phyloP scores from a whole-genome alignment of 2,797 vertebrate genomes.

The Martes flavigula region DNA sequence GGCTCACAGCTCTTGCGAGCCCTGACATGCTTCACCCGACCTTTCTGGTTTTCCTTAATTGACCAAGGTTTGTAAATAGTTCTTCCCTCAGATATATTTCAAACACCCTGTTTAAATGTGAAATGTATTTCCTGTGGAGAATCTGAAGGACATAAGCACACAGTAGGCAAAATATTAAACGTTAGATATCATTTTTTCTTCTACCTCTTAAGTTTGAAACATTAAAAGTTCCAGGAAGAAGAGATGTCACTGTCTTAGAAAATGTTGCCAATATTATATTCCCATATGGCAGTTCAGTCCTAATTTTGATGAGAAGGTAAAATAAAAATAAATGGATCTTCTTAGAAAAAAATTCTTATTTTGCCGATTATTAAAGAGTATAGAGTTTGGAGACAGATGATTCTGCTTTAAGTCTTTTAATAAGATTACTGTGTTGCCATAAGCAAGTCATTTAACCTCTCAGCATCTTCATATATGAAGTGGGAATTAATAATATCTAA shows the following conservation, averaged over 20 bases:
- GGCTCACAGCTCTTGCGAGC: neutral
- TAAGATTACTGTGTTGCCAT: neutral
- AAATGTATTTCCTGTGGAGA: neutral
- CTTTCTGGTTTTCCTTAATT: neutral
- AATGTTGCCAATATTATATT: constrained; percentile 1
- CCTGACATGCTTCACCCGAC: neutral
- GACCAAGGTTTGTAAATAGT: neutral
- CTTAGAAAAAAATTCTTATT: neutral
- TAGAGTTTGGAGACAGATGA: neutral
- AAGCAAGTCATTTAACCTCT: neutral
- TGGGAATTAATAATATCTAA: neutral
- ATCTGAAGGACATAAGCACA: neutral
- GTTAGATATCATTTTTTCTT: constrained; percentile 1
- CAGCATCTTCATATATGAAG: neutral
- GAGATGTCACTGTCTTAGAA: constrained; percentile 30
- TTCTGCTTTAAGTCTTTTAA: neutral
- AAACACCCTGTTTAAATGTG: neutral
- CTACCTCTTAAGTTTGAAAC: constrained; percentile 23
- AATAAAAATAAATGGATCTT: constrained; percentile 68
- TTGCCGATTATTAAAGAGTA: neutral
- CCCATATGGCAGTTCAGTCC: neutral
- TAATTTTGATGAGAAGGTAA: constrained; percentile 53
- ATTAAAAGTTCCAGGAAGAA: constrained; percentile 48
- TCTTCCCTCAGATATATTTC: neutral
- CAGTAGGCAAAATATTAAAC: neutral